Evolutionary conservation across 2,888 invertebrate species (phyloP).

Genomic region (Laspeyria flexula): DNA sequence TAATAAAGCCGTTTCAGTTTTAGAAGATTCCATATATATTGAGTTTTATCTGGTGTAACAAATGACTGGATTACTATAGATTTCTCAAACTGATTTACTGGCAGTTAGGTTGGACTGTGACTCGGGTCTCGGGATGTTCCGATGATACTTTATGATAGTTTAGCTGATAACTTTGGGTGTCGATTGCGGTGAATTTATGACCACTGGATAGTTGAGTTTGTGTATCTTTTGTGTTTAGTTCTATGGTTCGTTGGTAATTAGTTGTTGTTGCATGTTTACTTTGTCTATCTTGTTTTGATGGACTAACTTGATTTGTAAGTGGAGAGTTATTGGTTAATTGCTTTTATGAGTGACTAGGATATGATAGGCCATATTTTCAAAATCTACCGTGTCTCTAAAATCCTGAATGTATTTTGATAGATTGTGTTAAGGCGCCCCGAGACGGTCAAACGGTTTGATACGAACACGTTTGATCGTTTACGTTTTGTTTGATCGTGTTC

Average conservation of each 20-base stretch:
- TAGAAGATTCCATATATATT: constrained; percentile 64
- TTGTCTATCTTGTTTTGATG: not conserved
- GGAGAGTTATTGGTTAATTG: not conserved
- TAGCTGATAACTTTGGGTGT: constrained; percentile 33
- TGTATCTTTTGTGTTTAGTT: constrained; percentile 35
- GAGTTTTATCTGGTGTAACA: constrained; percentile 60
- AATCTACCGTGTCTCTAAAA: too few species aligned
- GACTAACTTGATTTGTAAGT: not conserved
- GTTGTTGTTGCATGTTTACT: not conserved
- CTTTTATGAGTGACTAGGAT: too few species aligned
- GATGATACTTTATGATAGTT: constrained; percentile 44
- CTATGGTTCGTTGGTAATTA: constrained; percentile 10
- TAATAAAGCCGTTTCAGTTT: constrained; percentile 60
- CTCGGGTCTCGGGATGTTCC: constrained; percentile 12
- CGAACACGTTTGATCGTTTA: too few species aligned
- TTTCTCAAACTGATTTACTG: constrained; percentile 42
- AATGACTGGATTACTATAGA: constrained; percentile 49
- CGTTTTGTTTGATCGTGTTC: too few species aligned
- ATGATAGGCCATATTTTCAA: too few species aligned
- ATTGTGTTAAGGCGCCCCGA: too few species aligned
- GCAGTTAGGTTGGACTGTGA: constrained; percentile 18
- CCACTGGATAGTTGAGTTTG: constrained; percentile 16
- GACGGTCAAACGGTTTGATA: too few species aligned
- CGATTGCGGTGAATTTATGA: constrained; percentile 36
- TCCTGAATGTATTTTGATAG: too few species aligned